Percentiles rank a stretch among this genome's conserved stretches.
These are phyloP conservation scores for Tautogolabrus adspersus DNA, from an alignment of 2,113 vertebrate species.

Conservation along the genomic window DNA sequence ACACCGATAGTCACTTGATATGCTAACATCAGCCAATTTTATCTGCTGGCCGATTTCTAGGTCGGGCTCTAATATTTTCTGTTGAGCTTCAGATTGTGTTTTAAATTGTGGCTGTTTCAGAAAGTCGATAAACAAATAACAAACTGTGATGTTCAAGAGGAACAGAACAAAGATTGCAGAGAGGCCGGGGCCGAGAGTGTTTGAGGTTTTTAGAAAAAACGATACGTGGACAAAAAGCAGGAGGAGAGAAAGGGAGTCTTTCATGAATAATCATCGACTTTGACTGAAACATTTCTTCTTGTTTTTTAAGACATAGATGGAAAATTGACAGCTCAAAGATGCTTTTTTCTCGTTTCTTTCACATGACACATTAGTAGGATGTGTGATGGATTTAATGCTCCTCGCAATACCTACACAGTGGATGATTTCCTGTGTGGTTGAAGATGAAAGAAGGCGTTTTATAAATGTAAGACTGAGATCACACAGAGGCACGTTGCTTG, in stretches of 20 bases:
- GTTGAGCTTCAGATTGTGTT: slow-evolving; percentile 4
- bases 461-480: slow-evolving; percentile 8
- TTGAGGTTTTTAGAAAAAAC: not conserved
- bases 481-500: slow-evolving; percentile 8
- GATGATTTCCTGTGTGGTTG: slow-evolving; percentile 12
- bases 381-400: slow-evolving; percentile 16
- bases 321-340: not conserved
- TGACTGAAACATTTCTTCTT: not conserved
- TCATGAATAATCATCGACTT: not conserved
- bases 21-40: too few species aligned
- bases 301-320: not conserved
- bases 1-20: too few species aligned
- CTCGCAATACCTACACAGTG: slow-evolving; percentile 19
- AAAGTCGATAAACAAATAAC: slow-evolving; percentile 31
- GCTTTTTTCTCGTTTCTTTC: not conserved
- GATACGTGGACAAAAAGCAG: not conserved
- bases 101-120: slow-evolving; percentile 23
- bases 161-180: not conserved
- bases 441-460: slow-evolving; percentile 23
- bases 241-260: not conserved
- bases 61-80: not conserved
- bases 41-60: too few species aligned
- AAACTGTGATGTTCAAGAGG: not conserved
- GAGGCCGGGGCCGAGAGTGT: not conserved
- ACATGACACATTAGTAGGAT: not conserved